Base-by-base conservation (phyloP, 1,140 invertebrate genomes). In the Zaprionus camerounensis region DNA sequence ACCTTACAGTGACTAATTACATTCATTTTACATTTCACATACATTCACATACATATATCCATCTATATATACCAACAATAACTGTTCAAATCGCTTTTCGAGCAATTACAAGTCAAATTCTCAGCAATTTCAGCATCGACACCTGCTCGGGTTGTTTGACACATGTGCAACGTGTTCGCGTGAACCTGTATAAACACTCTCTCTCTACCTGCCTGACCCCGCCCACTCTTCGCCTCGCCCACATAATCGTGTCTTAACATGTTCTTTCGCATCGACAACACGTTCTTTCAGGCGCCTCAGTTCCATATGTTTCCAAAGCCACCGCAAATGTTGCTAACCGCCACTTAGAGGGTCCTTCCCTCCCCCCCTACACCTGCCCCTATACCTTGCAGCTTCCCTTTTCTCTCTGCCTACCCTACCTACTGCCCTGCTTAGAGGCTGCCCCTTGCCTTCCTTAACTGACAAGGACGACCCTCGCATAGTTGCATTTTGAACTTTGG, bases 401-500 rank as follows among this genome's bases (percentile, higher is more conserved):
- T 24, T 13, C 24, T 15, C 0, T 0, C 51, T n/a, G 17, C n/a
- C 26, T 51, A 4, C 13, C 20, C 20, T 17, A 13, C 24, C 15
- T 28, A 5, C 15, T 44, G n/a, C 41, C 41, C n/a, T 17, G 41
- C n/a, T 46, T n/a, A 13, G 26, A 13, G 26, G 34, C 36, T 24
- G 24, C 36, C 44, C 28, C 20, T 26, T 20, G 28, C 11, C 7
- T 56, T 46, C 38, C 9, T 46, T 20, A n/a, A 44, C 28, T 76
- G 73, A 76, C 73, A 71, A 64, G 68, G 46, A 76, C 68, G 59
- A 59, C 56, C 62, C 68, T 56, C 68, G 73, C 68, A 76, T 76
- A 76, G 73, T 76, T 76, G 69, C 73, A 76, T 76, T 71, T 65
- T 76, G 61, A 76, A 76, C 73, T 76, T 71, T 76, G 73, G 73